phyloP scores from a whole-genome alignment of 2,113 vertebrate species.

The Otis tarda region DNA sequence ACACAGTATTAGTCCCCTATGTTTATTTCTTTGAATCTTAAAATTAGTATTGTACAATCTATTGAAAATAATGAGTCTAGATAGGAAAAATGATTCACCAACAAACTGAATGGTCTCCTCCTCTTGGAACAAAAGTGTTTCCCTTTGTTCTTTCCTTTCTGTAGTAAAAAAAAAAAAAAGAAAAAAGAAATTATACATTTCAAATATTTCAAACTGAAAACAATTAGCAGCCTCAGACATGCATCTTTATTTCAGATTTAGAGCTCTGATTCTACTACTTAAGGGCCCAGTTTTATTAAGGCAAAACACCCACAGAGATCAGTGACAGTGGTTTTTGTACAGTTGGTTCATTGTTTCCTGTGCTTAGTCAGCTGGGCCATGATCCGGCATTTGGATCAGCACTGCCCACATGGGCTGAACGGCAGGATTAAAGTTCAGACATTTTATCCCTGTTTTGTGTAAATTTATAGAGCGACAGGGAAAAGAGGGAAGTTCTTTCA shows the following conservation, averaged over 20 bases:
- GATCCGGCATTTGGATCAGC: neutral
- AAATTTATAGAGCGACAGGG: neutral
- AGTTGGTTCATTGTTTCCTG: constrained; percentile 20
- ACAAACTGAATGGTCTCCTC: neutral
- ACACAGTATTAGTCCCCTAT: neutral
- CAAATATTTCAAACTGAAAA: constrained; percentile 19
- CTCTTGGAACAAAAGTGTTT: neutral
- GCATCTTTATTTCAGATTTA: neutral
- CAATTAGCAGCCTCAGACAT: neutral
- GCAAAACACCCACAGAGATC: constrained; percentile 54
- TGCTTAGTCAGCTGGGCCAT: fast-evolving
- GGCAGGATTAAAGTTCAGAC: neutral
- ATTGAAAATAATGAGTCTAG: neutral
- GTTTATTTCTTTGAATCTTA: neutral
- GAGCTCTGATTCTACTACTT: neutral
- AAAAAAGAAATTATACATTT: neutral
- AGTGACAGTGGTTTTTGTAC: constrained; percentile 18
- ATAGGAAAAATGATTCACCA: neutral
- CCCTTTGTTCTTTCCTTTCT: neutral
- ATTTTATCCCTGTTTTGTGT: neutral
- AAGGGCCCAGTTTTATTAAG: neutral
- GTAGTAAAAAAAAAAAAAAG: neutral
- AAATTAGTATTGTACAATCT: neutral
- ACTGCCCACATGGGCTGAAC: neutral
- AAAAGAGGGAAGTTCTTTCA: neutral